Evolutionary conservation across 2,888 invertebrate genomes (phyloP).

Genomic region (Drosophila gaucha): DNA sequence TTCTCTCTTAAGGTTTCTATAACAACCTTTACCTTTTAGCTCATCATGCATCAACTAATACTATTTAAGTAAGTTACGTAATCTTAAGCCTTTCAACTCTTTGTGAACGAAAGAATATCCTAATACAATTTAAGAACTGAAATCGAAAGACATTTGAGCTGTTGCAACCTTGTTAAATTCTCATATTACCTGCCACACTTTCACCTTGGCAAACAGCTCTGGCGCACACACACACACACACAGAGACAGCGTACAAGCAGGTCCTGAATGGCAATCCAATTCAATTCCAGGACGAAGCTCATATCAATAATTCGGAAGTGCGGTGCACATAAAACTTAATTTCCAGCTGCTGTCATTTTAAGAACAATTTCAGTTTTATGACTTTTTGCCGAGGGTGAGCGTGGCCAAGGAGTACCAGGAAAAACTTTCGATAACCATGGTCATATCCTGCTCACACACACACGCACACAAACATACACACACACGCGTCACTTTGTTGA

Average conservation of each 20-base stretch:
- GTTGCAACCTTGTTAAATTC: constrained; percentile 37
- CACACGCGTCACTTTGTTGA: constrained; percentile 64
- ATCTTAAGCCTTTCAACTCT: neutral
- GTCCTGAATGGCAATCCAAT: constrained; percentile 46
- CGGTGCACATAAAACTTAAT: constrained; percentile 75
- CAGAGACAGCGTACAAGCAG: constrained; percentile 2
- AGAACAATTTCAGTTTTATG: constrained; percentile 76
- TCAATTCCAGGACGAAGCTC: constrained; percentile 50
- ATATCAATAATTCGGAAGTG: constrained; percentile 78
- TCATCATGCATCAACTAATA: too few relatives aligned
- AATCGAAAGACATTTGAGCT: constrained; percentile 19
- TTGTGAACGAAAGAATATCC: neutral
- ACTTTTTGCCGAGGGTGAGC: constrained; percentile 29
- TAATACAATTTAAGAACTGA: constrained; percentile 1
- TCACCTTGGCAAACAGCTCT: constrained; percentile 19
- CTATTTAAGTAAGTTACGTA: too few relatives aligned
- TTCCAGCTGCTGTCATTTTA: constrained; percentile 75
- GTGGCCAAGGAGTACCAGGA: constrained; percentile 37
- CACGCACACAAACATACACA: constrained; percentile 16
- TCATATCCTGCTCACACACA: constrained; percentile 62
- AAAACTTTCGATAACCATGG: constrained; percentile 77
- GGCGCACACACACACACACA: constrained; percentile 13
- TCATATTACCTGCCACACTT: constrained; percentile 41
- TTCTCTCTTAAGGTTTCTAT: too few relatives aligned
- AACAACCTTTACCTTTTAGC: too few relatives aligned